Evolutionary conservation across 2,888 invertebrate species (phyloP).

Genomic region (Keiferia lycopersicella): DNA sequence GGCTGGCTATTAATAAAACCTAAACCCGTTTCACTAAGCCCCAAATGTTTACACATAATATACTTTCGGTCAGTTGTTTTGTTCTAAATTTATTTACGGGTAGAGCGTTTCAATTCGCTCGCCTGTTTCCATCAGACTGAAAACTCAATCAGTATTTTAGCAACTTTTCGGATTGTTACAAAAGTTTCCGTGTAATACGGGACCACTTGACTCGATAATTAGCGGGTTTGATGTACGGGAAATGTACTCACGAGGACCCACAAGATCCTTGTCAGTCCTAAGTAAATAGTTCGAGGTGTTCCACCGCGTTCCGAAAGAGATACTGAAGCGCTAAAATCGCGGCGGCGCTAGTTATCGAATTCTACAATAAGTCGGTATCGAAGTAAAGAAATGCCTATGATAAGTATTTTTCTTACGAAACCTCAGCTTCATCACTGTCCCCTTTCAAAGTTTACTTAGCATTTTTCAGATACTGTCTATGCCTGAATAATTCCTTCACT

Average conservation of each 20-base stretch:
- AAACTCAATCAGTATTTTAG: constrained; percentile 1
- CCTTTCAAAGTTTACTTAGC: too few species aligned
- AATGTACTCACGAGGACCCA: constrained; percentile 42
- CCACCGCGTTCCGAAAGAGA: neutral
- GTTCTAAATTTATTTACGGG: constrained; percentile 1
- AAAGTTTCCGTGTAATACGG: constrained; percentile 15
- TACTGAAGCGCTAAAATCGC: neutral
- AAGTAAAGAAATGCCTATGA: too few species aligned
- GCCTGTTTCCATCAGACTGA: neutral
- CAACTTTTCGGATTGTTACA: constrained; percentile 5
- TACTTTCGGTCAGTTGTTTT: constrained; percentile 8
- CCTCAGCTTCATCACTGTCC: too few species aligned
- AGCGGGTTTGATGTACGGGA: constrained; percentile 28
- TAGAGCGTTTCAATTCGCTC: neutral
- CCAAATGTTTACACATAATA: neutral
- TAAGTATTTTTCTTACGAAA: too few species aligned
- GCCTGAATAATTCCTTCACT: too few species aligned
- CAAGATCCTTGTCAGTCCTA: constrained; percentile 49
- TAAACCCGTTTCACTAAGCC: neutral
- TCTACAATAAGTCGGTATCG: too few species aligned
- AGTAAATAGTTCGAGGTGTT: constrained; percentile 45
- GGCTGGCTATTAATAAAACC: too few species aligned
- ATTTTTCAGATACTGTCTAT: too few species aligned
- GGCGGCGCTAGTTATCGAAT: too few species aligned
- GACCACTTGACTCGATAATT: constrained; percentile 35